Conservation (phyloP, 2,797 vertebrate species). For the Sebastes jordani region DNA sequence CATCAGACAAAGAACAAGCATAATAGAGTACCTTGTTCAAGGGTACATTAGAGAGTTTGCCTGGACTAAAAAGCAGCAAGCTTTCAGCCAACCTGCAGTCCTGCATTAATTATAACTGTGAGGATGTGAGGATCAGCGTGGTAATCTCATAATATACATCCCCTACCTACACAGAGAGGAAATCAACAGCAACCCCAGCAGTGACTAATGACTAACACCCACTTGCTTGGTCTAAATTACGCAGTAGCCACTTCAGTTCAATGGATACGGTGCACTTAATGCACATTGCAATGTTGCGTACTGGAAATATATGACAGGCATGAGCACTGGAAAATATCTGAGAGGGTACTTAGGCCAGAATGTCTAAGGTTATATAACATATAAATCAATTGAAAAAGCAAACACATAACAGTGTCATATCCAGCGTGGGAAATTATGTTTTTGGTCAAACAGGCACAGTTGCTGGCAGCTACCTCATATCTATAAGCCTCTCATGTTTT, state of each 20-base stretch:
- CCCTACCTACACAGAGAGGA: constrained; percentile 62
- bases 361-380: constrained; percentile 22
- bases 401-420: background rate
- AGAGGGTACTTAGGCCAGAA: constrained; percentile 10
- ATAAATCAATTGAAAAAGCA: constrained; percentile 23
- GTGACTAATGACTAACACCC: constrained; percentile 77
- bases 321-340: constrained; percentile 15
- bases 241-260: constrained; percentile 63
- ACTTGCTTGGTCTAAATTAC: constrained; percentile 65
- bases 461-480: background rate
- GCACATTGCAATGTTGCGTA: constrained; percentile 33
- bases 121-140: constrained; percentile 57
- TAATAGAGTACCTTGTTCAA: constrained; percentile 12
- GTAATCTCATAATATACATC: constrained; percentile 70
- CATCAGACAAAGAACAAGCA: constrained; percentile 19
- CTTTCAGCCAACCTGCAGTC: constrained; percentile 47
- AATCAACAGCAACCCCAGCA: constrained; percentile 67
- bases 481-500: background rate
- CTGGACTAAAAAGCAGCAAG: constrained; percentile 27
- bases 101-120: constrained; percentile 64
- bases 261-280: constrained; percentile 53
- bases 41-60: constrained; percentile 33
- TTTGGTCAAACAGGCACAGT: background rate
- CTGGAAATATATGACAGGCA: constrained; percentile 26
- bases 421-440: background rate